Evolutionary conservation across 2,113 vertebrate species (phyloP), one percentile per base, ranked within the genome.

Genomic region (Gadus chalcogrammus): DNA sequence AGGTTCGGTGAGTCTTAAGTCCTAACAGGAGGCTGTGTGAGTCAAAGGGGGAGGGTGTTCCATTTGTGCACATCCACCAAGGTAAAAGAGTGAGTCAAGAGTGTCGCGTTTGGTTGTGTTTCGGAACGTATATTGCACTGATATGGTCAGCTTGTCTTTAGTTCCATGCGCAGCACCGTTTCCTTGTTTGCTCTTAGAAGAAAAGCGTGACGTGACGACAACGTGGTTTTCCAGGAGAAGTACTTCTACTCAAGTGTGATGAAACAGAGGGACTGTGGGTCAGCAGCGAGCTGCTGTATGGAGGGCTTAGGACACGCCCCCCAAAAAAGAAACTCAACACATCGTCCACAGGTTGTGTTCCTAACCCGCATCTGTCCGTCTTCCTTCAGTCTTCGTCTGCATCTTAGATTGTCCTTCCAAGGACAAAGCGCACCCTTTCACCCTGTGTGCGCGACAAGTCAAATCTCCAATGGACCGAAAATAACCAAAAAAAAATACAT

Each of bases 31-130:
- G 55, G n/a, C 5, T 38, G 62, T 65, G 48, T 35, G 6, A 35
- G 31, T 35, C 31, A 35, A 24, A 24, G 24, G 24, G 24, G 24
- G 24, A 64, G 35, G 62, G 62, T 64, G 35, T 16, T 56, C 52
- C 18, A 17, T 15, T 55, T 52, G 48, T 53, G 74, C 69, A 28
- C 48, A 71, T 82, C 79, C 71, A 79, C 78, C 80, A 65, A 60
- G 11, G 13, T 11, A 66, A 3, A 69, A 71, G 68, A 38, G 72
- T 72, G 72, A 69, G 64, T 67, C 67, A 55, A 55, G 59, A 17
- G 61, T 59, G 79, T 73, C 66, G n/a, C 42, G 42, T 48, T 9
- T 48, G 42, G 42, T 13, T 9, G 42, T 48, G 42, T 48, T 48
- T 48, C 42, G 42, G 42, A 20, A 28, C 69, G 42, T 48, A 16